A percentile compares a stretch with the other conserved stretches of the same genome.
phyloP scores from a whole-genome alignment of 2,797 vertebrate species.

The Cephalopachus bancanus region DNA sequence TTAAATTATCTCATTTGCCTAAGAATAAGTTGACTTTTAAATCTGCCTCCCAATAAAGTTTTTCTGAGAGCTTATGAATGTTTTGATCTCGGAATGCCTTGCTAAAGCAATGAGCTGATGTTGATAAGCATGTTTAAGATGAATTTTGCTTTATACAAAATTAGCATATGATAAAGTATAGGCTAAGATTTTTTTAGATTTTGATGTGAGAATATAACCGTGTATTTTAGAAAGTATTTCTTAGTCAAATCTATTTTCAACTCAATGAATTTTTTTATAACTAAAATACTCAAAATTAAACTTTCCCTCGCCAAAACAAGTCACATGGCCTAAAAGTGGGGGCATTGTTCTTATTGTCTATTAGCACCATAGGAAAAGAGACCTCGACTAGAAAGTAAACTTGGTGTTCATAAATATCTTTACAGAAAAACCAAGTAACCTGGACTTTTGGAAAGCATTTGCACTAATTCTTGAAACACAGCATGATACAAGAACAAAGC shows the following conservation, averaged over 20 bases:
- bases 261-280: slow-evolving; percentile 81
- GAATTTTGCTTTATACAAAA: slow-evolving; percentile 62
- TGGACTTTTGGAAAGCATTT: slow-evolving; percentile 41
- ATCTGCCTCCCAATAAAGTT: slow-evolving; percentile 39
- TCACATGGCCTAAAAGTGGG: slow-evolving; percentile 64
- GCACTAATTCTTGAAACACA: background rate
- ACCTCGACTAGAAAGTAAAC: slow-evolving; percentile 73
- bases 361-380: slow-evolving; percentile 59
- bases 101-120: background rate
- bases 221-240: slow-evolving; percentile 67
- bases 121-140: slow-evolving; percentile 58
- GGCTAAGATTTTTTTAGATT: background rate
- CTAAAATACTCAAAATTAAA: slow-evolving; percentile 75
- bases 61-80: background rate
- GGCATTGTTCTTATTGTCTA: slow-evolving; percentile 20
- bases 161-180: slow-evolving; percentile 17
- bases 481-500: background rate
- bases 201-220: slow-evolving; percentile 70
- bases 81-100: background rate
- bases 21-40: slow-evolving; percentile 37
- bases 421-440: slow-evolving; percentile 44
- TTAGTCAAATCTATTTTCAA: slow-evolving; percentile 79
- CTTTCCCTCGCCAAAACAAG: slow-evolving; percentile 78
- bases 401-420: slow-evolving; percentile 71
- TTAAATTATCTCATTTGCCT: slow-evolving; percentile 40